phyloP scores from a whole-genome alignment of 2,797 vertebrate species.

The Ctenochaetus hawaiiensis region DNA sequence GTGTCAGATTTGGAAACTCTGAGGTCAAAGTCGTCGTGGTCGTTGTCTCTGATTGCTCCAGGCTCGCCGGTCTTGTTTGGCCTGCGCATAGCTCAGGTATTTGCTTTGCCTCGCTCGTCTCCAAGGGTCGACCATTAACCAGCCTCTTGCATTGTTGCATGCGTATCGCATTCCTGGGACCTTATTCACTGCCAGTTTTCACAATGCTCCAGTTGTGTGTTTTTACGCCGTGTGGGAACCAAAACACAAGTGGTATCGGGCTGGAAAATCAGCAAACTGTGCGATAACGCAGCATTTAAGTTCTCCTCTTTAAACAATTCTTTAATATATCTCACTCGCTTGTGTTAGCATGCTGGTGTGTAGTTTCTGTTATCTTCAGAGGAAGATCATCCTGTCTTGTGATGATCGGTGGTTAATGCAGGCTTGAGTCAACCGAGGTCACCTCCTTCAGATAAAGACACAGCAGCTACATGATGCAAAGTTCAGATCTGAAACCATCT shows the following conservation, averaged over 20 bases:
- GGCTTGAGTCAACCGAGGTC: constrained; percentile 27
- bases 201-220: constrained; percentile 64
- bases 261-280: constrained; percentile 43
- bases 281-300: constrained; percentile 32
- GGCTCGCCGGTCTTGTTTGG: constrained; percentile 62
- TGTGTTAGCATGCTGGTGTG: background rate
- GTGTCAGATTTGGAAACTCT: constrained; percentile 3
- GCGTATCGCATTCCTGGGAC: constrained; percentile 76
- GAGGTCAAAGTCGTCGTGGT: constrained; percentile 48
- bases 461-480: constrained; percentile 25
- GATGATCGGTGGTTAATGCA: constrained; percentile 14
- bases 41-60: constrained; percentile 45
- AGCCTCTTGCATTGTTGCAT: constrained; percentile 60
- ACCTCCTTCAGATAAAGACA: constrained; percentile 31
- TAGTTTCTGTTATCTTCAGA: constrained; percentile 26
- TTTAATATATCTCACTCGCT: constrained; percentile 19
- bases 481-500: constrained; percentile 22
- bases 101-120: constrained; percentile 64
- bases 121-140: constrained; percentile 83
- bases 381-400: constrained; percentile 5
- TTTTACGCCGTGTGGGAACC: constrained; percentile 66
- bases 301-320: constrained; percentile 17
- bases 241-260: constrained; percentile 54
- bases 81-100: constrained; percentile 71
- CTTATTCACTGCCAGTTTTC: constrained; percentile 63